phyloP scores from a whole-genome alignment of 2,797 vertebrate species.

The Tapirus indicus region DNA sequence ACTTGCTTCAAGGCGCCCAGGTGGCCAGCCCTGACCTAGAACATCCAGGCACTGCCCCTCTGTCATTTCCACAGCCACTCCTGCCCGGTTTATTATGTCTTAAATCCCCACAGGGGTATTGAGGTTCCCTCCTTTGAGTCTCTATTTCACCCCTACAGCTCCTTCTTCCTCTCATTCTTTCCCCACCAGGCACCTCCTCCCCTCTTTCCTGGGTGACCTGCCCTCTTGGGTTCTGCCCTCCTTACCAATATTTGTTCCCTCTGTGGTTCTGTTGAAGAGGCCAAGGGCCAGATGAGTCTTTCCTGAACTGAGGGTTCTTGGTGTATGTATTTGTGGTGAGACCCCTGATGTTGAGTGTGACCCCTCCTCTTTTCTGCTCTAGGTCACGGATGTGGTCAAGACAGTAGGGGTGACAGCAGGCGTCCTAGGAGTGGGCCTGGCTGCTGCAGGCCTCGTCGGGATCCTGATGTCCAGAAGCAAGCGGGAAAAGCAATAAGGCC shows the following conservation, averaged over 20 bases:
- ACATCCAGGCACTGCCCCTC: background rate
- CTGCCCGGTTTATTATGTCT: background rate
- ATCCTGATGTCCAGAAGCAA: fast-evolving
- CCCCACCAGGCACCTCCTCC: background rate
- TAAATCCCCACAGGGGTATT: background rate
- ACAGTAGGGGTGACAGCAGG: fast-evolving
- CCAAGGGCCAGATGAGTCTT: background rate
- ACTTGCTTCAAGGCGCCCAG: background rate
- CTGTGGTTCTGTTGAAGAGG: no score
- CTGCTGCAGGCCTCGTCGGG: fast-evolving
- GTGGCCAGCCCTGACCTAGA: background rate
- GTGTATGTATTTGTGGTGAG: fast-evolving
- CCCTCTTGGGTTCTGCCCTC: background rate
- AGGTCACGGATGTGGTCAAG: fast-evolving
- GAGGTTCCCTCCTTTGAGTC: background rate
- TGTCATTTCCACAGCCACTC: background rate
- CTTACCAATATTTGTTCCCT: background rate
- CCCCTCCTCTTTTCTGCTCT: background rate
- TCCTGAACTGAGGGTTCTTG: background rate
- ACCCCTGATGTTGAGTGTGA: background rate
- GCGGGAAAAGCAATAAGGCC: background rate
- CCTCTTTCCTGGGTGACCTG: background rate
- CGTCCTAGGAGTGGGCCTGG: fast-evolving
- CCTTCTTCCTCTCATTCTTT: background rate
- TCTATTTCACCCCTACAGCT: background rate